Evolutionary conservation across 1,140 invertebrate genomes (phyloP), one percentile per base, ranked within the genome.

Genomic region (Bathynomus jamesi): DNA sequence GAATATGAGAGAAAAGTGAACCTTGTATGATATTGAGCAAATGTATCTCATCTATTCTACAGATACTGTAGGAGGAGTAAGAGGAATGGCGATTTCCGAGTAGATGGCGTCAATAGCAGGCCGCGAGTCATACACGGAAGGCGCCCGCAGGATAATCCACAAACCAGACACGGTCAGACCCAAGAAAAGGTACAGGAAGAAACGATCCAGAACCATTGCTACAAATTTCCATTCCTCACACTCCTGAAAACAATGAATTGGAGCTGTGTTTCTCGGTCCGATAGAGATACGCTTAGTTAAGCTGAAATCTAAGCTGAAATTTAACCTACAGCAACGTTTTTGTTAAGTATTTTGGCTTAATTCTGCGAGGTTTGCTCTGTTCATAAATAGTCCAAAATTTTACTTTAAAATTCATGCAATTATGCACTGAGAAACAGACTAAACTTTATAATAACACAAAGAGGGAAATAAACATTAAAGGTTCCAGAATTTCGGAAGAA

Each of bases 161-260:
- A 93, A 94, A 2, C 94, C 97, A 29, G 91, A 90, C 70, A 98
- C 88, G 82, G 95, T 98, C 28, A 94, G 92, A 17, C 95, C 83
- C 2, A 95, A 95, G 83, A 99, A 99, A 29, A 99, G 87, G 90
- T 94, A 98, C 1, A 99, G 86, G 83, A 99, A 97, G 79, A 99
- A 90, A 61, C 97, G 87, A 80, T 96, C 94, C 79, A 99, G 84
- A 3, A 99, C 96, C 95, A 99, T 99, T 0, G 97, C 97, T 70
- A 99, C 94, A 82, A 95, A 99, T 83, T 98, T 98, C 97, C 97
- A 99, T 81, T 99, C 96, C 86, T 96, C 93, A 29, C 95, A 89
- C 25, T 94, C 90, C 93, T 95, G 74, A 29, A 78, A 76, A 63
- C 29, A 61, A 72, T 29, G 70, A 69, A 65, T 8, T 40, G 17